Evolutionary conservation across 2,888 invertebrate genomes (phyloP), one percentile per base, ranked within the genome.

Genomic region (Acrocyrtus sp.): DNA sequence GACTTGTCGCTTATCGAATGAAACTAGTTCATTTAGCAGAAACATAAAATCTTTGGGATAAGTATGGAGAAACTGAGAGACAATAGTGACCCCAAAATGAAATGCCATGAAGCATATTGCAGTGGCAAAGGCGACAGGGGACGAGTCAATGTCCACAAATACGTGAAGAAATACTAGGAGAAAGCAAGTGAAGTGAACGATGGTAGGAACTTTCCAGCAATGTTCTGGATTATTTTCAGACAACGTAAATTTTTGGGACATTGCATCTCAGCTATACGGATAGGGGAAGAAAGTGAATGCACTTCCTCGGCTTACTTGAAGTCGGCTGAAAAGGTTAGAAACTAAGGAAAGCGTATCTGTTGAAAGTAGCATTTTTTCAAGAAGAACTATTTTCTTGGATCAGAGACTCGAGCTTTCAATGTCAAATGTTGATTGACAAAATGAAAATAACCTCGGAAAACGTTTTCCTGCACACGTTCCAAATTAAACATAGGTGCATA

Each of bases 31-130:
- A 26, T 51, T 51, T 10, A 27, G 26, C 4, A 51, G 17, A 24
- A 26, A 26, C n/a, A 51, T 26, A 51, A 51, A 51, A 51, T 51
- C 51, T 3, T 51, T 22, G 1, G 24, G 24, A 22, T 51, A 51
- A 8, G 12, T 8, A 5, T 10, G 51, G 4, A 24, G n/a, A 51
- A 51, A 27, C 24, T 27, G 27, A 51, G 26, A 27, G n/a, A 51
- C 1, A 26, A 10, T 6, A 51, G 2, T n/a, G 3, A 1, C 51
- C 17, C 51, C n/a, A 27, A 51, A 27, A 4, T 51, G 51, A 2
- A 27, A 15, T 3, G 3, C 1, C 6, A 27, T 51, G 27, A 51
- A 51, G 27, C 27, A 51, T n/a, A 15, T 27, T 1, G 51, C 24
- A 51, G 27, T 51, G 3, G n/a, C 29, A 8, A 51, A 27, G 3